phyloP scores from a whole-genome alignment of 2,888 invertebrate species.

The Parnassius mnemosyne region DNA sequence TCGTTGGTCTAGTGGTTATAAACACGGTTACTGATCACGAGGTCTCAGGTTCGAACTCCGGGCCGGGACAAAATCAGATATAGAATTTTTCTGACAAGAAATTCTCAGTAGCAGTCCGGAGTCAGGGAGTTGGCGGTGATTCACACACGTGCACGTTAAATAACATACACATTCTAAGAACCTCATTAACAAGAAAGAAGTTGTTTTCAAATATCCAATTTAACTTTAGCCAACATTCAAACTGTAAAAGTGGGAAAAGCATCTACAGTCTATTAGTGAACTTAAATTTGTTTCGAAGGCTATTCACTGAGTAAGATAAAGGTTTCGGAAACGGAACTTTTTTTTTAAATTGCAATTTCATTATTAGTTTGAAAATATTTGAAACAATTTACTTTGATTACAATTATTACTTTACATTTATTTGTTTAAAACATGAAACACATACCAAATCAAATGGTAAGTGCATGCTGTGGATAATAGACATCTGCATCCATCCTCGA shows the following conservation, averaged over 20 bases:
- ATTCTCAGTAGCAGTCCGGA: too few species aligned
- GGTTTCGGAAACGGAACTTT: background rate
- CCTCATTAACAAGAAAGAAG: slow-evolving; percentile 3
- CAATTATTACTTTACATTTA: too few species aligned
- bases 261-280: slow-evolving; percentile 13
- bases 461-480: background rate
- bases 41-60: too few species aligned
- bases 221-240: slow-evolving; percentile 20
- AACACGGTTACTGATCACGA: too few species aligned
- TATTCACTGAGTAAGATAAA: slow-evolving; percentile 11
- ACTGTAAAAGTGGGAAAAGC: slow-evolving; percentile 11
- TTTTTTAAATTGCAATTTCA: background rate
- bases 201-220: slow-evolving; percentile 14
- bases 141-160: background rate
- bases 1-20: too few species aligned
- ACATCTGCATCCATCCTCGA: too few species aligned
- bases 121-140: too few species aligned
- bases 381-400: background rate
- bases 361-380: background rate
- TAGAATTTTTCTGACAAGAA: too few species aligned
- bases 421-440: too few species aligned
- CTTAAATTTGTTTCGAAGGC: slow-evolving; percentile 21
- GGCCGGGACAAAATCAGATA: too few species aligned
- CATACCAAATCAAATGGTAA: background rate
- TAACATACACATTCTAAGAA: background rate